Percentiles rank a stretch among this genome's conserved stretches.
Evolutionary conservation across 2,113 vertebrate species (phyloP).

Genomic region (Oryzias celebensis): DNA sequence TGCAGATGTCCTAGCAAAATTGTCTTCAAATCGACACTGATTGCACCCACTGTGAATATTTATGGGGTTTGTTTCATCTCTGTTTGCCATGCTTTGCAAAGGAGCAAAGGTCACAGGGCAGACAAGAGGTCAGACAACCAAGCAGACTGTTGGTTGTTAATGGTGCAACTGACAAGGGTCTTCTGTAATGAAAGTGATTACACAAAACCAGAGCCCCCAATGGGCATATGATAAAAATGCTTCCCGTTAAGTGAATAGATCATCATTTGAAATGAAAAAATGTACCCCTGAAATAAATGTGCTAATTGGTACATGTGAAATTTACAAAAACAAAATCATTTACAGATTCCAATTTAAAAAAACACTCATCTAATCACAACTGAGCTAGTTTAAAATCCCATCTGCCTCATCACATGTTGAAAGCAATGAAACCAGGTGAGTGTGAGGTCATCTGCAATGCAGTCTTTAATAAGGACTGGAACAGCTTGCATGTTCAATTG

Average conservation of each 20-base stretch:
- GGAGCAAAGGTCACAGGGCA: slow-evolving; percentile 39
- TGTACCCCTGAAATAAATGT: no score
- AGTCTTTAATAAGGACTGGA: slow-evolving; percentile 7
- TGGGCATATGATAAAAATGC: background rate
- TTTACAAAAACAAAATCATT: no score
- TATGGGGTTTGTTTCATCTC: slow-evolving; percentile 15
- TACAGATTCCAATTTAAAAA: background rate
- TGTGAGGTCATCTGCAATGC: slow-evolving; percentile 28
- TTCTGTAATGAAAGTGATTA: slow-evolving; percentile 43
- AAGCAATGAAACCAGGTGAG: slow-evolving; percentile 23
- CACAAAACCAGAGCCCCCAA: slow-evolving; percentile 22
- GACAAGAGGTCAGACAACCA: slow-evolving; percentile 41
- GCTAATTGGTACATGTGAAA: no score
- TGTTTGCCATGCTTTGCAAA: slow-evolving; percentile 4
- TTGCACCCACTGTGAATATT: slow-evolving; percentile 10
- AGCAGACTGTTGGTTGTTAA: slow-evolving; percentile 34
- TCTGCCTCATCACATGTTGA: slow-evolving; percentile 11
- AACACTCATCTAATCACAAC: background rate
- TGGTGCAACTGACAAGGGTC: slow-evolving; percentile 39
- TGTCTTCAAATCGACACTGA: background rate
- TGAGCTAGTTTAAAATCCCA: background rate
- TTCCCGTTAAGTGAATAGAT: no score
- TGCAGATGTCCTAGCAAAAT: background rate
- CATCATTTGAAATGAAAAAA: no score
- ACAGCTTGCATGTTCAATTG: slow-evolving; percentile 15